phyloP scores from a whole-genome alignment of 2,888 invertebrate genomes.

The Caenorhabditis sinica region DNA sequence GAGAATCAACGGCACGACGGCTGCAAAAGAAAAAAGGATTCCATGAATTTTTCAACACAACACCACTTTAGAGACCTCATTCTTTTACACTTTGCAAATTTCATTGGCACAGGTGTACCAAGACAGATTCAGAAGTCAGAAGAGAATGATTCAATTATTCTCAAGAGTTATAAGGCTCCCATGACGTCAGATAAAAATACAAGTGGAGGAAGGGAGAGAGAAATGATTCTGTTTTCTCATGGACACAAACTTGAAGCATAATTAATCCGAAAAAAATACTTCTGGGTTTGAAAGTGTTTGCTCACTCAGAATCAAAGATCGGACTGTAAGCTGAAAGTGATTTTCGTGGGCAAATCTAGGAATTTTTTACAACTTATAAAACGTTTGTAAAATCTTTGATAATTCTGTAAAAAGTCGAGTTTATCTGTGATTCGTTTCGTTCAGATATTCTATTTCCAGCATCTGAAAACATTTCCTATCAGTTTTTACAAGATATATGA shows the following conservation, averaged over 20 bases:
- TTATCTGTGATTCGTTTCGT: too few relatives aligned
- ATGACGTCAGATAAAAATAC: conserved; percentile 26
- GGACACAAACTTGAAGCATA: not conserved
- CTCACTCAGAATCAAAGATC: not conserved
- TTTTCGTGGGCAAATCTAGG: not conserved
- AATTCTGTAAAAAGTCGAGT: too few relatives aligned
- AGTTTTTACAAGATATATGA: too few relatives aligned
- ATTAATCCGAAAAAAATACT: conserved; percentile 1
- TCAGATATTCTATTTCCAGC: too few relatives aligned
- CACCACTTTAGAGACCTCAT: conserved; percentile 15
- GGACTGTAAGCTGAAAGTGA: not conserved
- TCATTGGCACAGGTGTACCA: conserved; percentile 13
- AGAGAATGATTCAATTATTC: conserved; percentile 12
- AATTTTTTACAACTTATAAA: not conserved
- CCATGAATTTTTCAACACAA: conserved; percentile 52
- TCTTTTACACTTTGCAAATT: conserved; percentile 24
- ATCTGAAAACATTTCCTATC: too few relatives aligned
- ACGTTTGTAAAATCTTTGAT: too few relatives aligned
- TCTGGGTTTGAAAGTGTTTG: conserved; percentile 5
- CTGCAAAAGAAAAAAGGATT: conserved; percentile 64
- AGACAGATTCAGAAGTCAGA: not conserved
- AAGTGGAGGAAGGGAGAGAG: not conserved
- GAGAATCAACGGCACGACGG: conserved; percentile 69
- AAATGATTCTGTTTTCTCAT: conserved; percentile 8
- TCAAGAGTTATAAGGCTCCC: not conserved